Percentiles rank a stretch among this genome's conserved stretches.
Evolutionary conservation across 2,797 vertebrate genomes (phyloP).

Genomic region (Spheniscus humboldti): DNA sequence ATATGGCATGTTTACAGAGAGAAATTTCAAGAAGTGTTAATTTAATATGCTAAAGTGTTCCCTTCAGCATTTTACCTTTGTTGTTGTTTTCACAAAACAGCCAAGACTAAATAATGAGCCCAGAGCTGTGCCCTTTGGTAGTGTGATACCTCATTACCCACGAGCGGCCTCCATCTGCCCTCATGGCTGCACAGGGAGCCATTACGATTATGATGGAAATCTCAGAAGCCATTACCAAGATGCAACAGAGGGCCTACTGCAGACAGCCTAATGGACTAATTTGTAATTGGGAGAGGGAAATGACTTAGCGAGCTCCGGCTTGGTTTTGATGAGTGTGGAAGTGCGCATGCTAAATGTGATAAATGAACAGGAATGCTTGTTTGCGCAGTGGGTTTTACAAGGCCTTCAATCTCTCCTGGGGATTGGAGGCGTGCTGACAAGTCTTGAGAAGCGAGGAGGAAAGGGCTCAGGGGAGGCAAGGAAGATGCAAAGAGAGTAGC

Average conservation of each 20-base stretch:
- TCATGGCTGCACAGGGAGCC: constrained; percentile 98
- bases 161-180: constrained; percentile 99
- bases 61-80: constrained; percentile 80
- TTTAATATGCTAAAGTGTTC: constrained; percentile 82
- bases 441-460: constrained; percentile 73
- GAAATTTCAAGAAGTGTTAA: constrained; percentile 81
- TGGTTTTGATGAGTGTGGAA: constrained; percentile 89
- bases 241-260: constrained; percentile 96
- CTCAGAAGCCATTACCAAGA: constrained; percentile 99
- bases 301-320: constrained; percentile 90
- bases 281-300: constrained; percentile 99
- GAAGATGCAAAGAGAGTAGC: constrained; percentile 77
- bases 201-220: constrained; percentile 99
- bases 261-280: constrained; percentile 99
- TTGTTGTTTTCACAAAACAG: constrained; percentile 83
- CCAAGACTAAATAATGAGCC: constrained; percentile 93
- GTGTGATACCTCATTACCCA: constrained; percentile 99
- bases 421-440: constrained; percentile 77
- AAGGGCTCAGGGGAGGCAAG: constrained; percentile 74
- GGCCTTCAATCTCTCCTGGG: constrained; percentile 77
- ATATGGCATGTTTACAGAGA: constrained; percentile 77
- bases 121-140: constrained; percentile 90
- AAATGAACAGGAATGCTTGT: constrained; percentile 90
- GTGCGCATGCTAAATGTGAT: constrained; percentile 90
- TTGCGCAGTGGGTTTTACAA: constrained; percentile 83